Conservation (phyloP, 2,797 vertebrate genomes). For the Arrhamphus sclerolepis region DNA sequence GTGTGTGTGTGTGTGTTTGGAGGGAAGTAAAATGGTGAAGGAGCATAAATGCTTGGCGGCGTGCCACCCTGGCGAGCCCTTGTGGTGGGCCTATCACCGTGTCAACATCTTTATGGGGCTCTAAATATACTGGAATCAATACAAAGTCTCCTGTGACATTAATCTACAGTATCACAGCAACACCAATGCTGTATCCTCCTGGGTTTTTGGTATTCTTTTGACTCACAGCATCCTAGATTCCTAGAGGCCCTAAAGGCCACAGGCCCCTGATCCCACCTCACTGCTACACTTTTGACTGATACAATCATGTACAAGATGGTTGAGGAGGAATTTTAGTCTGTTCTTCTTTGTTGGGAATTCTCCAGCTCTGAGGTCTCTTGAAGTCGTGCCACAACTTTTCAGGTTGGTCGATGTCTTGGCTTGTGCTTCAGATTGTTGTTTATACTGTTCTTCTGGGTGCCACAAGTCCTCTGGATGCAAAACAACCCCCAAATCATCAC, state of each 20-base stretch:
- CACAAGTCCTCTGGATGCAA: too few species aligned
- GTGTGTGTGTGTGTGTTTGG: constrained; percentile 19
- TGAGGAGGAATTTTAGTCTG: too few species aligned
- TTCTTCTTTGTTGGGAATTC: too few species aligned
- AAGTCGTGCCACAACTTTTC: too few species aligned
- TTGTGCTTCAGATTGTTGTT: too few species aligned
- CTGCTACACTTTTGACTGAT: background rate
- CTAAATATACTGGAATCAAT: constrained; percentile 76
- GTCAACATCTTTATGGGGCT: constrained; percentile 76
- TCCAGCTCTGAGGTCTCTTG: too few species aligned
- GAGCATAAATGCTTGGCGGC: constrained; percentile 56
- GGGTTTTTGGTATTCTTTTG: background rate
- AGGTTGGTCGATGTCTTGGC: too few species aligned
- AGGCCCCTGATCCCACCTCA: constrained; percentile 29
- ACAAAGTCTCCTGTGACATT: constrained; percentile 62
- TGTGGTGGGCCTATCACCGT: constrained; percentile 65
- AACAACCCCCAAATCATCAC: too few species aligned
- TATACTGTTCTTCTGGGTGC: too few species aligned
- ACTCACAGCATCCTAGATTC: constrained; percentile 22
- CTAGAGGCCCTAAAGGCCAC: too few species aligned
- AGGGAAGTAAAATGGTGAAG: constrained; percentile 49
- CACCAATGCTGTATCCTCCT: constrained; percentile 56
- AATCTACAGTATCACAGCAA: constrained; percentile 70
- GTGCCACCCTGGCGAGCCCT: constrained; percentile 56
- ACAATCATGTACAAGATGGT: too few species aligned